Evolutionary conservation across 1,140 invertebrate genomes (phyloP), one percentile per base, ranked within the genome.

Genomic region (Rhynchophorus ferrugineus): DNA sequence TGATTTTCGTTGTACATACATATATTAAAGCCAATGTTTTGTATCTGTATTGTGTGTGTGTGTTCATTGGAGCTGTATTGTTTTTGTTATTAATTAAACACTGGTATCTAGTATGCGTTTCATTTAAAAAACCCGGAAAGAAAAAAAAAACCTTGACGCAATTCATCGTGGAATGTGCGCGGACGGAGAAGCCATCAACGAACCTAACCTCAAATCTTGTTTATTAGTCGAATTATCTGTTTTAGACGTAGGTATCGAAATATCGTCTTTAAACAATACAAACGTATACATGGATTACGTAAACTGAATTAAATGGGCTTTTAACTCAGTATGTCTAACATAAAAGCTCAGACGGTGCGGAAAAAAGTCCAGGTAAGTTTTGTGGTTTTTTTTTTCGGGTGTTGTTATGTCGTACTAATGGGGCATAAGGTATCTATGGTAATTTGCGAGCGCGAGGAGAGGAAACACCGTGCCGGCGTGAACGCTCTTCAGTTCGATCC

Each of bases 401-500:
- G 19, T 9, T 7, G 3, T 18, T 6, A 11, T 9, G n/a, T 13
- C 8, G n/a, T 44, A 24, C 3, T 24, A 24, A 13, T 44, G 17
- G 8, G n/a, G 16, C 16, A 5, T 71, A 49, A 97, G 89, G 89
- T 98, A 41, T 98, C 95, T 45, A 97, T 95, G 82, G 93, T 98
- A 42, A 95, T 99, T 66, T 83, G 95, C 60, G 95, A 98, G 75
- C 91, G 96, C 69, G 84, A 92, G 59, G 96, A 99, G 74, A 81
- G 83, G 60, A 82, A 83, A 64, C 95, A 99, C 72, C 80, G 94
- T 70, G 93, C 94, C 63, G 95, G 95, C 48, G 85, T 99, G 13
- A 98, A 97, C 75, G 90, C 93, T 2, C 73, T 99, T 16, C 95
- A 98, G 74, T 87, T 89, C 71, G 95, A 98, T 74, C 81, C 89